Evolutionary conservation across 2,888 invertebrate genomes (phyloP).

Genomic region (Tortricodes alternella): DNA sequence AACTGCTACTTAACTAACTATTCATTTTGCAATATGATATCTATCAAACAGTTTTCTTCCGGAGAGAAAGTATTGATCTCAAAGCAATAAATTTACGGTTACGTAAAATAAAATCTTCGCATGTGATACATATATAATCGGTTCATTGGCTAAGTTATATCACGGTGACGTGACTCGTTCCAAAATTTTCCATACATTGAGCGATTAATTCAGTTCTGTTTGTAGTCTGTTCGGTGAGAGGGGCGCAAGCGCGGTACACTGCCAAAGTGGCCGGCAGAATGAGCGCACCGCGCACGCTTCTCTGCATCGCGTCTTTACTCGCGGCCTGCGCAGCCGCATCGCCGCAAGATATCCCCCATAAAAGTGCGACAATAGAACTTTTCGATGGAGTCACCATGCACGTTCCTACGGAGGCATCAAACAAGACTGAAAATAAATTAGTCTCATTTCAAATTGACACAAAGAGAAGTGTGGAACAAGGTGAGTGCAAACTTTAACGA

Average conservation of each 20-base stretch:
- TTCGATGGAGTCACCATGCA: constrained; percentile 62
- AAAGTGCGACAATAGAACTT: constrained; percentile 52
- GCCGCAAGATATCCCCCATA: constrained; percentile 35
- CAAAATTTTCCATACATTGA: constrained; percentile 16
- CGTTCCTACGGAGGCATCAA: constrained; percentile 50
- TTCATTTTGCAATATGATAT: no score
- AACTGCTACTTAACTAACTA: no score
- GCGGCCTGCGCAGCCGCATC: constrained; percentile 38
- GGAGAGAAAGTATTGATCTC: neutral
- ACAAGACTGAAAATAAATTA: constrained; percentile 48
- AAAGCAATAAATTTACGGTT: neutral
- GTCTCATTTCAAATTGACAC: constrained; percentile 65
- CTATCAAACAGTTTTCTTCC: neutral
- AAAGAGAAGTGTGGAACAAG: constrained; percentile 49
- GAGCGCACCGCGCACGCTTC: constrained; percentile 54
- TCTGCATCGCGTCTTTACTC: constrained; percentile 41
- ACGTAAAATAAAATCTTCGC: neutral
- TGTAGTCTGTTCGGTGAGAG: constrained; percentile 26
- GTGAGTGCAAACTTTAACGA: constrained; percentile 45
- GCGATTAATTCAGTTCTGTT: constrained; percentile 11
- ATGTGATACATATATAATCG: neutral
- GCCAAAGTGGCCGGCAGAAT: constrained; percentile 58
- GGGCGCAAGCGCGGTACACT: constrained; percentile 43
- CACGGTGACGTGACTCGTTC: constrained; percentile 13
- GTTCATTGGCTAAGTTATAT: constrained; percentile 9